Evolutionary conservation across 2,797 vertebrate genomes (phyloP).

Genomic region (Gambusia yucatana): DNA sequence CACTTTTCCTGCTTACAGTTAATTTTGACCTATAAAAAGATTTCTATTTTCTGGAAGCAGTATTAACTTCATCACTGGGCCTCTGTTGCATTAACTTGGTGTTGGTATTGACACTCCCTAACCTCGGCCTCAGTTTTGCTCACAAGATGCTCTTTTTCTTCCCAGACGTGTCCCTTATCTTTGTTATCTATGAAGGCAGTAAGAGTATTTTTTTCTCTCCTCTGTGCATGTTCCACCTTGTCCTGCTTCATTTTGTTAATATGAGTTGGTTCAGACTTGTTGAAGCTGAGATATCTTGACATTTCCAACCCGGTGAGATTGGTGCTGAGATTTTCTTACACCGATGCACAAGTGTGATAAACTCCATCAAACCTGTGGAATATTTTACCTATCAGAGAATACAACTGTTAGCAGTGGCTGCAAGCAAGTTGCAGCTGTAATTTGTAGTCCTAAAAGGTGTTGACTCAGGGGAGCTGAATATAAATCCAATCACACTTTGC

Average conservation of each 20-base stretch:
- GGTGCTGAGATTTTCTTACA: neutral
- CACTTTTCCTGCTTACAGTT: neutral
- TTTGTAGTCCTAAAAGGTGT: neutral
- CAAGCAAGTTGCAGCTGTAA: neutral
- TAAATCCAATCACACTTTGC: neutral
- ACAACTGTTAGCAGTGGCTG: neutral
- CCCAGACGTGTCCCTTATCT: neutral
- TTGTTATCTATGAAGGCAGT: neutral
- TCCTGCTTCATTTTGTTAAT: constrained; percentile 1
- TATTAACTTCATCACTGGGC: neutral
- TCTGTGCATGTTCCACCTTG: constrained; percentile 15
- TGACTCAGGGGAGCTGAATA: neutral
- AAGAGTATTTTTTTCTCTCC: neutral
- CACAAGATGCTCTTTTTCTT: neutral
- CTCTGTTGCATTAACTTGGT: neutral
- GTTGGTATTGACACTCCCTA: neutral
- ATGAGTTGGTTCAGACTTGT: constrained; percentile 9
- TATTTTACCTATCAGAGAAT: neutral
- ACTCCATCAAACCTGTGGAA: neutral
- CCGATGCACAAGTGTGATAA: neutral
- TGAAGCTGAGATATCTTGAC: neutral
- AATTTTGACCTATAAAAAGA: neutral
- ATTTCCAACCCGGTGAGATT: neutral
- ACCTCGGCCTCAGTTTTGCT: neutral
- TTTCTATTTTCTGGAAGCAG: neutral